These are phyloP conservation scores for Biston stratarius DNA, from an alignment of 2,888 invertebrate genomes.

Conservation along the genomic window DNA sequence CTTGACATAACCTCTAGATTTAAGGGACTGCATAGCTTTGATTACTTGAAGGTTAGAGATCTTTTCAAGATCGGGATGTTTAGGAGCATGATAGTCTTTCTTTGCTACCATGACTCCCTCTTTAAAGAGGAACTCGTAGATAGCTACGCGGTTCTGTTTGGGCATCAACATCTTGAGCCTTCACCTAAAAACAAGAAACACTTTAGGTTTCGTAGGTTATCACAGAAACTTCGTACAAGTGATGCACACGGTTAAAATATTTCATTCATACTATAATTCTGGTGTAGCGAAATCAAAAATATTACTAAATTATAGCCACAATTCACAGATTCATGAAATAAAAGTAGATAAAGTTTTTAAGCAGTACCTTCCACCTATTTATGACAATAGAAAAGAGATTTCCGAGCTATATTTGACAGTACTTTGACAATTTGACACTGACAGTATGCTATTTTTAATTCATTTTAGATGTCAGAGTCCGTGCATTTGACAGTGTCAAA, in stretches of 20 bases:
- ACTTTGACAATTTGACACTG: constrained; percentile 27
- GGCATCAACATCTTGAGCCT: constrained; percentile 99
- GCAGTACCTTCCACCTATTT: constrained; percentile 61
- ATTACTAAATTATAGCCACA: constrained; percentile 23
- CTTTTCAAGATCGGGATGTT: constrained; percentile 97
- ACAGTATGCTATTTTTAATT: neutral
- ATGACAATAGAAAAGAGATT: constrained; percentile 59
- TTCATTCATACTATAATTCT: constrained; percentile 12
- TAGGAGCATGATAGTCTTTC: constrained; percentile 99
- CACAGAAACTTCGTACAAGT: constrained; percentile 42
- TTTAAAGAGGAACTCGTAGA: constrained; percentile 99
- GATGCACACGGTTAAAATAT: constrained; percentile 48
- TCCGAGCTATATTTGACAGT: constrained; percentile 15
- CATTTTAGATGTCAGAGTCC: no score
- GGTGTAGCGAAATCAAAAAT: neutral
- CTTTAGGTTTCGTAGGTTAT: constrained; percentile 59
- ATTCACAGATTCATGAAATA: constrained; percentile 51
- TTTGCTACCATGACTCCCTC: constrained; percentile 99
- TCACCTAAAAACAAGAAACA: constrained; percentile 74
- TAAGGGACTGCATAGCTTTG: constrained; percentile 98
- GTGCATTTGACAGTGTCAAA: neutral
- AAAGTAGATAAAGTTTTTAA: constrained; percentile 49
- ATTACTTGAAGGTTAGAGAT: constrained; percentile 99
- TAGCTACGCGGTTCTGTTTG: constrained; percentile 97
- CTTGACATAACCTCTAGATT: constrained; percentile 98